Percentiles rank a stretch among this genome's conserved stretches.
phyloP scores from a whole-genome alignment of 2,113 vertebrate genomes.

The Helogale parvula region DNA sequence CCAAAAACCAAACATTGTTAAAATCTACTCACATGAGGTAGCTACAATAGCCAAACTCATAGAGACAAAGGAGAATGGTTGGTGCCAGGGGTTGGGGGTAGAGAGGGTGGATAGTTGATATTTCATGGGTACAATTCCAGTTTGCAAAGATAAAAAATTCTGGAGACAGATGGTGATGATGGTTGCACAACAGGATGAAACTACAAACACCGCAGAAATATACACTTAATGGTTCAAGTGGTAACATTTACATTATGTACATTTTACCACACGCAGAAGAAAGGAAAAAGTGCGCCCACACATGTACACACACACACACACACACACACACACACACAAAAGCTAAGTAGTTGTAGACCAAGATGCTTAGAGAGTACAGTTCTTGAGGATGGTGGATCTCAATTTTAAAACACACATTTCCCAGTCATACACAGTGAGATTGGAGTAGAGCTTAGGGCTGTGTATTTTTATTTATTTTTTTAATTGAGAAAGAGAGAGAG shows the following conservation, averaged over 20 bases:
- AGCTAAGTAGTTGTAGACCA: background rate
- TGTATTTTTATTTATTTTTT: too few species aligned
- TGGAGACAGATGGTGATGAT: background rate
- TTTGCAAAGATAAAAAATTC: background rate
- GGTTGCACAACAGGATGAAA: too few species aligned
- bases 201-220: background rate
- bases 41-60: too few species aligned
- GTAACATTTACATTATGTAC: background rate
- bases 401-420: too few species aligned
- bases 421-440: background rate
- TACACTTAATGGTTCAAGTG: background rate
- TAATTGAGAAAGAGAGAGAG: too few species aligned
- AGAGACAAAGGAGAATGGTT: background rate
- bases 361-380: background rate
- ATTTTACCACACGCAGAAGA: background rate
- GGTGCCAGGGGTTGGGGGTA: background rate
- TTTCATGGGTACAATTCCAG: background rate
- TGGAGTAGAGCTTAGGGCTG: background rate
- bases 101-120: background rate
- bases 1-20: background rate
- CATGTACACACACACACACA: background rate
- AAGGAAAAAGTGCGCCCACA: background rate
- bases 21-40: background rate
- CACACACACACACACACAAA: background rate
- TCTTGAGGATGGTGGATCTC: background rate